Evolutionary conservation across 2,113 vertebrate genomes (phyloP), one percentile per base, ranked within the genome.

Genomic region (Leucopternis melanops): DNA sequence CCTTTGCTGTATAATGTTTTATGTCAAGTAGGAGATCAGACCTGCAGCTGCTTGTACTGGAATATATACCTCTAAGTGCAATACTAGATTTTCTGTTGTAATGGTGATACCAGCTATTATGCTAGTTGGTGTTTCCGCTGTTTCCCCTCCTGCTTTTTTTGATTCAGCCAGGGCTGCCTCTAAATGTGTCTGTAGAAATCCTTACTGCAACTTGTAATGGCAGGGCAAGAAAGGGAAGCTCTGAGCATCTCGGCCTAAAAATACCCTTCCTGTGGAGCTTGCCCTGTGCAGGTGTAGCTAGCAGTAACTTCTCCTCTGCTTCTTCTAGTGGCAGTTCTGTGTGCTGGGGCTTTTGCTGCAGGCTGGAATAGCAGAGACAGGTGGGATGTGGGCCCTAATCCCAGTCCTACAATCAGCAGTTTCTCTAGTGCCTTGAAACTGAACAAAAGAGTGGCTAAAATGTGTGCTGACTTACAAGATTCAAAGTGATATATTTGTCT

Each of bases 401-500:
- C 78, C 36, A 32, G 52, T 74, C 88, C 88, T 61, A 0, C 36
- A 1, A 23, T 45, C 59, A 57, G 89, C 80, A 49, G 2, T 42
- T 85, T 34, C 83, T 74, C 70, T 26, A 21, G 45, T 15, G 71
- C 84, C 72, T 80, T 26, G 40, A 22, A 90, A 71, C n/a, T 2
- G 61, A 88, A 85, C 79, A 52, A 44, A 63, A 84, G 92, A 84
- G 54, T 66, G 92, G 80, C 91, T 91, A 13, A 72, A 79, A 52
- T 44, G 38, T 42, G 34, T 67, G 79, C 89, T 47, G 59, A 13
- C 72, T 77, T 94, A 95, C 21, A 17, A 95, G 93, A 97, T 96
- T 94, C 10, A 0, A 95, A 95, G 95, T 80, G 96, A 97, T 96
- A 12, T 66, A 5, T 95, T 91, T 97, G 88, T 97, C 93, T 96